Conservation (phyloP, 2,888 invertebrate genomes). For the Rutpela maculata region DNA sequence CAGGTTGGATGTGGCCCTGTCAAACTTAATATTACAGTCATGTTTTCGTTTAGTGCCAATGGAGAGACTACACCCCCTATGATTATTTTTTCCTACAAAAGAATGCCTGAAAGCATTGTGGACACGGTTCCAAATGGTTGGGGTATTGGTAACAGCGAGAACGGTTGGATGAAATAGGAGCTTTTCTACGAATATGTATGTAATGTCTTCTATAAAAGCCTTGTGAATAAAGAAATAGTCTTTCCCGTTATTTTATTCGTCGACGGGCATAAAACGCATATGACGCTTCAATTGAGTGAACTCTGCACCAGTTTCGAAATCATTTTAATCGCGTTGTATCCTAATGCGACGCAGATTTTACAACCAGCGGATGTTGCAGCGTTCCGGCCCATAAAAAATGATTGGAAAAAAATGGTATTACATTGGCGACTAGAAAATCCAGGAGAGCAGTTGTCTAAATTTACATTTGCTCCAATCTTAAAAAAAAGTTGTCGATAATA, state of each 20-base stretch:
- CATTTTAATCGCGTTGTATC: constrained; percentile 10
- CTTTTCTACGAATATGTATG: constrained; percentile 45
- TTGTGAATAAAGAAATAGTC: not conserved
- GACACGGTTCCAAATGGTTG: constrained; percentile 18
- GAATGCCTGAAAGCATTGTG: not conserved
- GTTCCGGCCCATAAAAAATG: constrained; percentile 1
- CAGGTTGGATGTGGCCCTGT: no score
- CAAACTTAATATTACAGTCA: no score
- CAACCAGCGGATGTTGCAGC: not conserved
- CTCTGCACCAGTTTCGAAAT: constrained; percentile 2
- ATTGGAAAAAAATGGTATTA: constrained; percentile 11
- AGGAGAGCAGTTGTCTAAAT: no score
- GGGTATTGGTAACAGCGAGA: constrained; percentile 41
- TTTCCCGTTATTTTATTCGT: constrained; percentile 27
- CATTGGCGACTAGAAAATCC: constrained; percentile 10
- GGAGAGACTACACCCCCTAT: not conserved
- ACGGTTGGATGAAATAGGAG: constrained; percentile 51
- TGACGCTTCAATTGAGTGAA: constrained; percentile 1
- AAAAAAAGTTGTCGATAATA: no score
- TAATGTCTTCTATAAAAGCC: not conserved
- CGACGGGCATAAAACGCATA: constrained; percentile 22
- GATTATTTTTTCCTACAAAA: constrained; percentile 19
- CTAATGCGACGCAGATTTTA: constrained; percentile 10
- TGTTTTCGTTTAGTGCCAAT: no score
- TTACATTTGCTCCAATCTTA: no score